Evolutionary conservation across 2,113 vertebrate species (phyloP), one percentile per base, ranked within the genome.

Genomic region (Callocephalon fimbriatum): DNA sequence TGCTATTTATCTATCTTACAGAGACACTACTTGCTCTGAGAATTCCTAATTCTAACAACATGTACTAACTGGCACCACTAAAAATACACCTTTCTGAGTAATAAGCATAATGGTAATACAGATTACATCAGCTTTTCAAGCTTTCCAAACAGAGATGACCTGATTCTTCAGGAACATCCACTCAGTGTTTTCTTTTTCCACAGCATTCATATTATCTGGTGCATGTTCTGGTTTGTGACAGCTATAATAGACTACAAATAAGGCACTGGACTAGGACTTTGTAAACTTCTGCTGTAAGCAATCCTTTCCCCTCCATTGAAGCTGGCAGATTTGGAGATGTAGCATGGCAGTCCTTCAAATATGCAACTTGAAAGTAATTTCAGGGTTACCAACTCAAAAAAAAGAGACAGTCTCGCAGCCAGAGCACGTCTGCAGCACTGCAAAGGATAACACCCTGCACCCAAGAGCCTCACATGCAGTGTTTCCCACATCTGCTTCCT

Each of bases 301-400:
- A 56, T 45, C 27, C 7, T 58, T 38, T 38, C 9, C 2, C 2
- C 8, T 10, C 4, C 2, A 1, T 3, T 2, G 3, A 73, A 76
- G 40, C 0, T 40, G 67, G 38, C 63, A 63, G 53, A 93, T 37
- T 4, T 63, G 68, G 40, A 70, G n/a, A 77, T 8, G 15, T 29
- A 44, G n/a, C 3, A 3, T 20, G 32, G 79, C 37, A 89, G 26
- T 32, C 80, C 68, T 86, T 88, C 83, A 88, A 80, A 73, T n/a
- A 76, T 3, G 12, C 31, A 93, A 44, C 22, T 9, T 53, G 50
- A 56, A 90, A 84, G 67, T 44, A 72, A 88, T 70, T 58, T 35
- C 68, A 77, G 15, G 17, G 26, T 54, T 92, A 59, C 17, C 54
- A 75, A 56, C 40, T 42, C 1, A 10, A 77, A 45, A 45, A 38